Conservation (phyloP, 2,888 invertebrate genomes). For the Troides oblongomaculatus region DNA sequence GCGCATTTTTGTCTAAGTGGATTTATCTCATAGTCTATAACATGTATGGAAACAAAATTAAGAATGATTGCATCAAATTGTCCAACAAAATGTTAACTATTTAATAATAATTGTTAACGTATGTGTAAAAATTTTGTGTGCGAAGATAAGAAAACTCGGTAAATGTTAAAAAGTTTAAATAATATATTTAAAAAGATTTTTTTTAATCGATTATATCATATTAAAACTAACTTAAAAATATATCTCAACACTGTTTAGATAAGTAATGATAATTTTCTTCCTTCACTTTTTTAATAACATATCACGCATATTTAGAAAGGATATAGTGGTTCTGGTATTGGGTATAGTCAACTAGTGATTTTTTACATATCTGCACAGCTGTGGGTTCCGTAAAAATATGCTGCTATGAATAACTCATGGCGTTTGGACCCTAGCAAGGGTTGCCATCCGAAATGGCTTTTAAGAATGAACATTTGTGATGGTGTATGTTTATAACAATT, state of each 20-base stretch:
- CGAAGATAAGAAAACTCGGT: not conserved
- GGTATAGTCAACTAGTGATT: slow-evolving; percentile 64
- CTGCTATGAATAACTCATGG: slow-evolving; percentile 2
- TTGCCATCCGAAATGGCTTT: slow-evolving; percentile 21
- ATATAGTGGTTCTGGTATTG: slow-evolving; percentile 54
- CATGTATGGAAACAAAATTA: too few relatives aligned
- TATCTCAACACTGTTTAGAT: slow-evolving; percentile 50
- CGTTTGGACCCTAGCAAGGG: slow-evolving; percentile 17
- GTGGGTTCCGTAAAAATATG: slow-evolving; percentile 9
- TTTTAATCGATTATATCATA: not conserved
- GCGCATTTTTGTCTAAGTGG: too few relatives aligned
- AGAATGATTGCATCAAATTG: too few relatives aligned
- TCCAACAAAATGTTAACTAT: too few relatives aligned
- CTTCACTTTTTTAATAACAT: slow-evolving; percentile 69
- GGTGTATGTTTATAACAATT: not conserved
- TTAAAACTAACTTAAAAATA: slow-evolving; percentile 41
- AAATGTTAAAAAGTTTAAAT: not conserved
- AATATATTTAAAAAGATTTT: not conserved
- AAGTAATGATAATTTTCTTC: slow-evolving; percentile 50
- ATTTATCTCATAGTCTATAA: too few relatives aligned
- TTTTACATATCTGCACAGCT: slow-evolving; percentile 49
- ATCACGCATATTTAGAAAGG: slow-evolving; percentile 61
- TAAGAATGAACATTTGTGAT: slow-evolving; percentile 1
- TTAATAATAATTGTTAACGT: too few relatives aligned
- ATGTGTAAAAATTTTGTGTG: too few relatives aligned